These are phyloP conservation scores for Halcyon smyrnensis DNA, from an alignment of 2,797 vertebrate species.

Conservation along the genomic window DNA sequence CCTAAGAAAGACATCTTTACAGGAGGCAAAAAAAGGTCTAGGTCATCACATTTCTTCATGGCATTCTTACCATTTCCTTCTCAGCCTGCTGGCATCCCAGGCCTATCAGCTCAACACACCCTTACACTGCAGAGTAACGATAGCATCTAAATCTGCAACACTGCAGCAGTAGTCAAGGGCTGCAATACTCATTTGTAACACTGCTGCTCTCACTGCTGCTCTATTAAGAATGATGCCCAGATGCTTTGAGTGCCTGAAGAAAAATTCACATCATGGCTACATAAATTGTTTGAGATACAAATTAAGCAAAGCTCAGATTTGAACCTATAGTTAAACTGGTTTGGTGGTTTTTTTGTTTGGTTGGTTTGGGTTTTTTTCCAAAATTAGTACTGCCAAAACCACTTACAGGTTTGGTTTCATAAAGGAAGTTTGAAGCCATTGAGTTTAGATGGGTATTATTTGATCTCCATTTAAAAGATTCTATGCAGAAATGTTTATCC, in stretches of 20 bases:
- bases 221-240: not conserved
- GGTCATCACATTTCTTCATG: not conserved
- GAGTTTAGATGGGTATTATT: constrained; percentile 26
- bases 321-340: not conserved
- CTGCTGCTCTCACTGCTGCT: not conserved
- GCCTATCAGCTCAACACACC: not conserved
- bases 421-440: constrained; percentile 7
- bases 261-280: not conserved
- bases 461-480: not conserved
- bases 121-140: not conserved
- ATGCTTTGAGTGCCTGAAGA: not conserved
- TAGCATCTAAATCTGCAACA: not conserved
- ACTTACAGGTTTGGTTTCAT: not conserved
- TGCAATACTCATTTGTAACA: not conserved
- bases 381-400: not conserved
- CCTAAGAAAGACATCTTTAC: not conserved
- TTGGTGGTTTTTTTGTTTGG: not conserved
- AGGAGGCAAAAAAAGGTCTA: not conserved
- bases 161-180: not conserved
- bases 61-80: not conserved
- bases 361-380: not conserved
- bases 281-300: not conserved
- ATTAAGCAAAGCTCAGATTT: not conserved
- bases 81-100: not conserved
- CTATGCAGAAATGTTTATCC: constrained; percentile 22